These are phyloP conservation scores for Nesidiocoris tenuis DNA, from an alignment of 2,888 invertebrate genomes.

Conservation along the genomic window DNA sequence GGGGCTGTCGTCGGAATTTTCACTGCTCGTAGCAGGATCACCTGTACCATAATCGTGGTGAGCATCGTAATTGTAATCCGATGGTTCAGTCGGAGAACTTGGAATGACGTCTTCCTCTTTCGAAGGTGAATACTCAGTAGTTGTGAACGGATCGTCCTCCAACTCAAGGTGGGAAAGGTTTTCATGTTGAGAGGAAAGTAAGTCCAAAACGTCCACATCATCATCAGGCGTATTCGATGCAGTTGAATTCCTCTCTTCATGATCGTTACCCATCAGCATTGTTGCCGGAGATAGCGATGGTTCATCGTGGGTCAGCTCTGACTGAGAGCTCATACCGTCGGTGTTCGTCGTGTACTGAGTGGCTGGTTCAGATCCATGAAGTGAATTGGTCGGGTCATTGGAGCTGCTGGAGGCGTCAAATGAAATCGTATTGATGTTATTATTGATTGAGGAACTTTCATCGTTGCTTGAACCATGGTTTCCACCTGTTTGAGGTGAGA, in stretches of 20 bases:
- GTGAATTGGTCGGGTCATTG: background rate
- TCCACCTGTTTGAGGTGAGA: background rate
- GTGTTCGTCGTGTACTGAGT: background rate
- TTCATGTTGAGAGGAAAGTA: background rate
- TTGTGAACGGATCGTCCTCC: background rate
- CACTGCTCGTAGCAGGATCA: background rate
- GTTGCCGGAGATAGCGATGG: background rate
- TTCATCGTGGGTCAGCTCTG: background rate
- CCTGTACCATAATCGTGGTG: conserved; percentile 42
- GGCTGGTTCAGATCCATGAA: background rate
- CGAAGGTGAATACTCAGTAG: background rate
- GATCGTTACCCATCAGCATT: too few relatives aligned
- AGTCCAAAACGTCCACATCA: background rate
- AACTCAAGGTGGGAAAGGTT: conserved; percentile 2
- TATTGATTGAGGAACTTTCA: background rate
- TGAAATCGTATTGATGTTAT: too few relatives aligned
- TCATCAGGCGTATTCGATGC: too few relatives aligned
- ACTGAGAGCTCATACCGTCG: background rate
- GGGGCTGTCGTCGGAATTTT: background rate
- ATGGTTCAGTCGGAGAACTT: conserved; percentile 18
- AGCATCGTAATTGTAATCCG: conserved; percentile 44
- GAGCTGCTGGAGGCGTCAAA: background rate
- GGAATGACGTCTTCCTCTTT: background rate
- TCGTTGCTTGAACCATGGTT: background rate
- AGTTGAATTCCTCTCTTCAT: background rate